Evolutionary conservation across 92 coral and sea anemone species (phyloP).

Genomic region (Palythoa grandiflora): DNA sequence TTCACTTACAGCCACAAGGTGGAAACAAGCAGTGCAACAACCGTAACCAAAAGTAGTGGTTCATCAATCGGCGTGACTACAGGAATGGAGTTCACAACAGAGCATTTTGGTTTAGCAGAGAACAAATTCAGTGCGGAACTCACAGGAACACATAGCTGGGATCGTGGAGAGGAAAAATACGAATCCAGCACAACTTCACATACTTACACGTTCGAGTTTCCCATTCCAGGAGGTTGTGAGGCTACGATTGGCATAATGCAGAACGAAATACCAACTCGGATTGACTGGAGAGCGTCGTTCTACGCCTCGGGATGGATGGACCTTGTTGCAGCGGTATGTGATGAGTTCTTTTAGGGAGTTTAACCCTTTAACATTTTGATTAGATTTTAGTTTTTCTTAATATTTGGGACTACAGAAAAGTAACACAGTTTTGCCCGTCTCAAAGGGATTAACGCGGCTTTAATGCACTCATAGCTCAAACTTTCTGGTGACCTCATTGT

Average conservation of each 20-base stretch:
- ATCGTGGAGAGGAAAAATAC: background rate
- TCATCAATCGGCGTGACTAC: constrained; percentile 9
- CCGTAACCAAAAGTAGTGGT: constrained; percentile 8
- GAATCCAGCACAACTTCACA: background rate
- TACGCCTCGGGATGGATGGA: no score
- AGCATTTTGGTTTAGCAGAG: constrained; percentile 28
- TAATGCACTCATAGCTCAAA: no score
- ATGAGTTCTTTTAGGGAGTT: background rate
- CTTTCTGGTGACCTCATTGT: no score
- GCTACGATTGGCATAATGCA: constrained; percentile 14
- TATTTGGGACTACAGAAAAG: no score
- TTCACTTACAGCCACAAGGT: no score
- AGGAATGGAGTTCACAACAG: constrained; percentile 22
- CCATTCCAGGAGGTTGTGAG: constrained; percentile 12
- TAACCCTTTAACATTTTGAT: no score
- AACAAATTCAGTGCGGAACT: background rate
- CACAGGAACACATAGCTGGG: constrained; percentile 21
- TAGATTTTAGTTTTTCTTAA: no score
- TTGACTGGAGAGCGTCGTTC: no score
- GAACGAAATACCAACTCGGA: no score
- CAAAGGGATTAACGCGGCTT: no score
- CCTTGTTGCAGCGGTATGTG: no score
- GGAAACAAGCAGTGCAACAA: constrained; percentile 2
- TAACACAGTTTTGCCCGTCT: no score
- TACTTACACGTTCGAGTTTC: constrained; percentile 1